Percentiles rank a stretch among this genome's conserved stretches.
Evolutionary conservation across 2,113 vertebrate genomes (phyloP).

Genomic region (Nestor notabilis): DNA sequence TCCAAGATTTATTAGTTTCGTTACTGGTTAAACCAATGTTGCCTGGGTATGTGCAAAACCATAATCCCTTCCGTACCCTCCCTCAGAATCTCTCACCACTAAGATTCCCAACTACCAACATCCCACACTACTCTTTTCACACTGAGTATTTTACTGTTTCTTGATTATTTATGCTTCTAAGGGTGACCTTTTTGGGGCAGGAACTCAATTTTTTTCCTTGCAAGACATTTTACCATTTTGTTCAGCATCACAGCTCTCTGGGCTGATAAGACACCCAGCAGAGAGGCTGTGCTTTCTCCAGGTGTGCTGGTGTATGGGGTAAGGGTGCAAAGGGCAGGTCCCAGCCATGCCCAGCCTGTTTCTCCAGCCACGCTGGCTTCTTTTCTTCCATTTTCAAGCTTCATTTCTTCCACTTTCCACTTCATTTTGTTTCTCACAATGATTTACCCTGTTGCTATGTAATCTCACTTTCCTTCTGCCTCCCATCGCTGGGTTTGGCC

Average conservation of each 20-base stretch:
- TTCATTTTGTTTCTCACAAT: neutral
- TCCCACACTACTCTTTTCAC: neutral
- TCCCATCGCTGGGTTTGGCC: neutral
- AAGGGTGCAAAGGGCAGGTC: fast-evolving
- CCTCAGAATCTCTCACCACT: neutral
- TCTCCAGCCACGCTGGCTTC: neutral
- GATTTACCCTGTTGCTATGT: neutral
- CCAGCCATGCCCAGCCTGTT: neutral
- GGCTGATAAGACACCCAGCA: neutral
- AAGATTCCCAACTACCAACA: neutral
- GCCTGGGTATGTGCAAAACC: neutral
- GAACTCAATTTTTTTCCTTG: neutral
- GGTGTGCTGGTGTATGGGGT: neutral
- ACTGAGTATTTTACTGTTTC: neutral
- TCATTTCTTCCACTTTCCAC: neutral
- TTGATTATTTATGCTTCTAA: neutral
- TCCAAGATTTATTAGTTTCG: neutral
- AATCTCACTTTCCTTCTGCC: neutral
- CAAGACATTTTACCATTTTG: neutral
- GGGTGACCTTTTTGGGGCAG: neutral
- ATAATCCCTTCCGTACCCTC: neutral
- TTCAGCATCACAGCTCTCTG: neutral
- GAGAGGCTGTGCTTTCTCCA: neutral
- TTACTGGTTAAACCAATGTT: neutral
- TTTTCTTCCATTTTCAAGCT: neutral